These are phyloP conservation scores for Craseonycteris thonglongyai DNA, from an alignment of 2,113 vertebrate genomes.

Conservation along the genomic window DNA sequence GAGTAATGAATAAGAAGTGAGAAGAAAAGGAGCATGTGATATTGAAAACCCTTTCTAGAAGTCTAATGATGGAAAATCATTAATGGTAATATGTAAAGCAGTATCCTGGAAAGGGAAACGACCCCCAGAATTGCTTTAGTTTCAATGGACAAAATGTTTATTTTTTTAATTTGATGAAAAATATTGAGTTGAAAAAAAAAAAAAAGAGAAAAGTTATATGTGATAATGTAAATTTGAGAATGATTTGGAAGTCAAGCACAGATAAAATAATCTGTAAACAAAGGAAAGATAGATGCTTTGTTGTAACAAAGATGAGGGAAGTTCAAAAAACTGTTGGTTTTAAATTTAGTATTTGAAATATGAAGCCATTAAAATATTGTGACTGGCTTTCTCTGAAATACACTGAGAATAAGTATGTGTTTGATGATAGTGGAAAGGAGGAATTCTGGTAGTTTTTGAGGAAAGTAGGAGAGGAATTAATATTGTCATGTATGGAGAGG, in stretches of 20 bases:
- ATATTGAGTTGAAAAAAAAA: not conserved
- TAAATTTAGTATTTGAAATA: not conserved
- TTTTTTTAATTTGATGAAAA: not conserved
- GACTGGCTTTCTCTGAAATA: not conserved
- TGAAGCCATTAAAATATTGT: not conserved
- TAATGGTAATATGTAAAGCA: not conserved
- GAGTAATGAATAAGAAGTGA: not conserved
- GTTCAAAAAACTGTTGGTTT: not conserved
- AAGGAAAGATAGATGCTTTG: not conserved
- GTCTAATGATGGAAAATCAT: not conserved
- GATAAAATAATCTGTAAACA: not conserved
- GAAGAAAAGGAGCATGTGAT: not conserved
- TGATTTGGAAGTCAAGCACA: not conserved
- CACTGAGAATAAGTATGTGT: not conserved
- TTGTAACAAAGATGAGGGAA: not conserved
- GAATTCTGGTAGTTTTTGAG: not conserved
- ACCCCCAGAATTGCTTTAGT: not conserved
- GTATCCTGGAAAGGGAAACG: not conserved
- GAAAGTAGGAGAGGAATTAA: not conserved
- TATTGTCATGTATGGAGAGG: not conserved
- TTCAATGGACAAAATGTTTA: not conserved
- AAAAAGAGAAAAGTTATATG: not conserved
- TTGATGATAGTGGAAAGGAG: not conserved
- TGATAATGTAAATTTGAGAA: not conserved
- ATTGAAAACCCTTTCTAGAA: not conserved